Evolutionary conservation across 2,113 vertebrate species (phyloP).

Genomic region (Coreoperca whiteheadi): DNA sequence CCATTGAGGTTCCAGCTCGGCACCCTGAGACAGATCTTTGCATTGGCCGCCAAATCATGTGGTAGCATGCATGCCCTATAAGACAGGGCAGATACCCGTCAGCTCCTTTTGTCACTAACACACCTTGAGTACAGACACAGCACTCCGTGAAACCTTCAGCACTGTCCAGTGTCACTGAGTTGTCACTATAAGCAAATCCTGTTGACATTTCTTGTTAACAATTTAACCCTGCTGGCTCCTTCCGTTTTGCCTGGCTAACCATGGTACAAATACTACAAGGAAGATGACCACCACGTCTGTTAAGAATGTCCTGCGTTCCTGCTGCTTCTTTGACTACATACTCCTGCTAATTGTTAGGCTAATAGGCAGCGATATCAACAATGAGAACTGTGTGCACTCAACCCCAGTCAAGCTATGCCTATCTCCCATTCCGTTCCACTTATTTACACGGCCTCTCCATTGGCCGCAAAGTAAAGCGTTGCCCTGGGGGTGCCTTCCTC

Average conservation of each 20-base stretch:
- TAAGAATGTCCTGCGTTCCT: neutral
- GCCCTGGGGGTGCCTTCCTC: too few relatives aligned
- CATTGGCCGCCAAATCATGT: neutral
- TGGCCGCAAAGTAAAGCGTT: too few relatives aligned
- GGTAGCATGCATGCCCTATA: neutral
- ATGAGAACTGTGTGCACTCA: too few relatives aligned
- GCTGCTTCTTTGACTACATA: neutral
- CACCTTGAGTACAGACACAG: neutral
- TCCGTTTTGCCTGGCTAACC: neutral
- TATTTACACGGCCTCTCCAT: too few relatives aligned
- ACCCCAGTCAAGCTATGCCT: neutral
- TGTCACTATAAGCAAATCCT: neutral
- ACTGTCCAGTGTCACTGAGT: neutral
- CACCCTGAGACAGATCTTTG: neutral
- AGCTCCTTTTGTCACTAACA: neutral
- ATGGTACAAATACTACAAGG: neutral
- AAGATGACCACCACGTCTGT: neutral
- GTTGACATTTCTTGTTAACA: neutral
- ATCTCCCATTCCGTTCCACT: too few relatives aligned
- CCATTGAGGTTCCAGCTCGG: neutral
- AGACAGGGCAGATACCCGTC: neutral
- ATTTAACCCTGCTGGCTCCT: neutral
- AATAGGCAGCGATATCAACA: too few relatives aligned
- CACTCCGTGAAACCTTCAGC: neutral
- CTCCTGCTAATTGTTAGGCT: neutral